Base-by-base conservation (phyloP, 2,888 invertebrate species). In the Plutella xylostella region DNA sequence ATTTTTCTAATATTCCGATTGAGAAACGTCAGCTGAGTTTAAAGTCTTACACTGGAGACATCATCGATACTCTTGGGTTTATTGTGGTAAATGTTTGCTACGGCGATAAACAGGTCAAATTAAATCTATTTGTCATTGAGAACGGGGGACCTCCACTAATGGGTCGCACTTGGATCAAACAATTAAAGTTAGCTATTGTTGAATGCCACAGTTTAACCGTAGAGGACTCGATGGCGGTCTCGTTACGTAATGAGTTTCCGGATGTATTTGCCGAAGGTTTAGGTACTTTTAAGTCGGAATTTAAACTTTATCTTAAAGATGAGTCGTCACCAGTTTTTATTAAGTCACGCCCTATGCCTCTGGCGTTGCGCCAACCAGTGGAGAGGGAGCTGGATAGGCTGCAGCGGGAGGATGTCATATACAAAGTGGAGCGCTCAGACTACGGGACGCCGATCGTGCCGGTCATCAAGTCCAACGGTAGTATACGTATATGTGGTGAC, bases 401-500 rank as follows among this genome's bases (percentile, higher is more conserved):
- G 18, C 21, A 34, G 22, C 22, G 21, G 4, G 43, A 34, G 18
- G 25, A 11, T 3, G 25, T 35, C 2, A 14, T 43, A 6, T 34
- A 9, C 19, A 33, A 34, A 15, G 43, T 43, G 14, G 43, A 43
- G 3, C 7, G 22, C 6, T 43, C 43, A 14, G 43, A 43, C 22
- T 43, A 34, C 15, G 43, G 43, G 19, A 44, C 43, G 5, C 38
- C 37, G 7, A 34, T 38, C 6, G 28, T 37, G n/a, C 25, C 28
- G 12, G 37, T 38, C 5, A 37, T 38, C 12, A 28, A 41, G 30
- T 1, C 15, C 3, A 17, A 39, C 20, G 35, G 28, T 9, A 4
- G 7, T 6, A 28, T 44, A 5, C 25, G 51, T 17, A 15, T 60
- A 53, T 58, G 57, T n/a, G 56, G 54, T 1, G 54, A 57, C 45